Evolutionary conservation across 2,113 vertebrate genomes (phyloP), one percentile per base, ranked within the genome.

Genomic region (Muscicapa adusta): DNA sequence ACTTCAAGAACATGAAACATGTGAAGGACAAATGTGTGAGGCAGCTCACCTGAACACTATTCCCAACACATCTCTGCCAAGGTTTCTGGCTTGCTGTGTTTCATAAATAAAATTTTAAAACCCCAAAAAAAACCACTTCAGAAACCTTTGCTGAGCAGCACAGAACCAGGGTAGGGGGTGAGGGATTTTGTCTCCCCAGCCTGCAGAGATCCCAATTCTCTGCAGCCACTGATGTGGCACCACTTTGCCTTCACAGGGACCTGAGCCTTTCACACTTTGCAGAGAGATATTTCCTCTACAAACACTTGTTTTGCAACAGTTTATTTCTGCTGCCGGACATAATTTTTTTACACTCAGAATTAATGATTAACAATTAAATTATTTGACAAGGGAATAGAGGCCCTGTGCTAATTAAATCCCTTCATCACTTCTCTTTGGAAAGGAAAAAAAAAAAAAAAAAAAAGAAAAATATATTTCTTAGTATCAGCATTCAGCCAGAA

Each of bases 361-460:
- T 95, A 90, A 96, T 93, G 85, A 94, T 91, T 95, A 96, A 91
- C 90, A 84, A 90, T 93, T 91, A 92, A 71, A 71, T 83, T 84
- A 88, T 92, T 95, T 93, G 85, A 95, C 83, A 83, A 33, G 79
- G 72, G 75, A 91, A 90, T 57, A 81, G 68, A 83, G 15, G 79
- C 43, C 36, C 36, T 8, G 13, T 53, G 92, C 48, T 96, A 94
- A 95, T 93, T 95, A 88, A 96, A 94, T 94, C 90, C 79, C 61
- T 93, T 76, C 61, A 6, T 77, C 65, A 84, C 24, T 90, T 31
- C 18, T 76, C 62, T 73, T 79, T 3, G 10, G 53, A 53, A 68
- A 65, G 10, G 15, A 53, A 58, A n/a, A 57, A 34, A n/a, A 42
- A 31, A 18, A 57, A 58, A 23, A 31, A 42, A 24, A 13, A 43